Evolutionary conservation across 2,113 vertebrate species (phyloP).

Genomic region (Spea multiplicata): DNA sequence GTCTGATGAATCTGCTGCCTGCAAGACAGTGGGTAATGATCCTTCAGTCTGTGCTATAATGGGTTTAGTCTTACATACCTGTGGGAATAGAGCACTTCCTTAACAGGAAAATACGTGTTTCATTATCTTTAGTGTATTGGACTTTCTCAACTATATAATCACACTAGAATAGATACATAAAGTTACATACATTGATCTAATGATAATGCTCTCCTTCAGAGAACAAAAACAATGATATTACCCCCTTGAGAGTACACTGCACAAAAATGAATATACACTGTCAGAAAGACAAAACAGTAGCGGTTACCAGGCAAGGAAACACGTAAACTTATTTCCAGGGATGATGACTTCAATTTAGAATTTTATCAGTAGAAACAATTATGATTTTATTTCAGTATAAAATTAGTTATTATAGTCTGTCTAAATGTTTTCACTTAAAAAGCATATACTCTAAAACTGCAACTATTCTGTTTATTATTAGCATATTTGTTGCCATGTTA

Average conservation of each 20-base stretch:
- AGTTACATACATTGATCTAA: constrained; percentile 49
- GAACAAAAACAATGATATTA: constrained; percentile 50
- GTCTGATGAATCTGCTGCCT: constrained; percentile 49
- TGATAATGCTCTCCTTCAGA: constrained; percentile 47
- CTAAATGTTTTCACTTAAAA: too few species aligned
- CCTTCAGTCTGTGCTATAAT: constrained; percentile 48
- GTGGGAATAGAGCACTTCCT: constrained; percentile 47
- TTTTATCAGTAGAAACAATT: constrained; percentile 1
- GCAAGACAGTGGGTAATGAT: constrained; percentile 49
- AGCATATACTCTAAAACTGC: too few species aligned
- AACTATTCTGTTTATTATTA: too few species aligned
- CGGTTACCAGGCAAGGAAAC: constrained; percentile 22
- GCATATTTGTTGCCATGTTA: too few species aligned
- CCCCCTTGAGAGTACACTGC: constrained; percentile 42
- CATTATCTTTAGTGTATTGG: constrained; percentile 50
- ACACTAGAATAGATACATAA: constrained; percentile 47
- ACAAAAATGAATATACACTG: constrained; percentile 43
- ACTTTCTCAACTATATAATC: constrained; percentile 48
- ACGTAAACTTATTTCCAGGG: constrained; percentile 21
- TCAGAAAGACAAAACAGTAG: constrained; percentile 32
- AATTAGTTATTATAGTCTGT: constrained; percentile 8
- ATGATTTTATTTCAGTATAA: constrained; percentile 22
- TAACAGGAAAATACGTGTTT: constrained; percentile 49
- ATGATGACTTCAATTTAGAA: constrained; percentile 23
- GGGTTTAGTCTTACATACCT: constrained; percentile 43